Evolutionary conservation across 2,113 vertebrate species (phyloP), one percentile per base, ranked within the genome.

Genomic region (Corydoras sp.): DNA sequence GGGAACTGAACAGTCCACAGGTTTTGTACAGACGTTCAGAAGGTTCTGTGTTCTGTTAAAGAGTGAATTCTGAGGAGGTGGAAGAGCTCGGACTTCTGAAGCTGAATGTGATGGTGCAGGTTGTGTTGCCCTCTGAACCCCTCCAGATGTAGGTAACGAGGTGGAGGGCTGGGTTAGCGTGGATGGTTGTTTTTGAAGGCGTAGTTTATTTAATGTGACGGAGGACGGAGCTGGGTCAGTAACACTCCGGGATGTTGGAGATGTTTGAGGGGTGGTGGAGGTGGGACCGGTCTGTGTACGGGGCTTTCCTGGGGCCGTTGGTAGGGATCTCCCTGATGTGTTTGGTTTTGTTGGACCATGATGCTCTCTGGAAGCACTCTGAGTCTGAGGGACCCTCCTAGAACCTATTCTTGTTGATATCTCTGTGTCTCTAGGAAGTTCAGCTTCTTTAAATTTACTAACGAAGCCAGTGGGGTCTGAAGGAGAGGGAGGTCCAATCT

Each of bases 1-100:
- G 10, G 69, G 14, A 2, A 80, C 29, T 18, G 88, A 88, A 78
- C 83, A 88, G 77, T 89, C 87, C 2, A 89, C 51, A 10, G 84
- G 81, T 80, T 83, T 86, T 70, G 58, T 82, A n/a, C 66, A 30
- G 13, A 58, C 9, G 15, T 80, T 82, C 31, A 50, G 11, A 3
- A 76, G 32, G n/a, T 53, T 13, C 29, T 69, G 58, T 12, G 73
- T 69, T 31, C 71, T 76, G 29, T 51, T 69, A 61, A 69, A 69
- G 32, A 79, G 73, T 51, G 69, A 32, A 76, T 76, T 76, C 65
- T 79, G 77, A 62, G 73, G 76, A 62, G 72, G 69, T 73, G 79
- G 68, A 13, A 49, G 67, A 3, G 82, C 10, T 5, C 29, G 10
- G 13, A 6, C 69, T 73, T 81, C 58, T 29, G 71, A 24, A 65